A percentile compares a stretch with the other conserved stretches of the same genome.
Evolutionary conservation across 1,140 invertebrate species (phyloP).

Genomic region (Teleopsis dalmanni): DNA sequence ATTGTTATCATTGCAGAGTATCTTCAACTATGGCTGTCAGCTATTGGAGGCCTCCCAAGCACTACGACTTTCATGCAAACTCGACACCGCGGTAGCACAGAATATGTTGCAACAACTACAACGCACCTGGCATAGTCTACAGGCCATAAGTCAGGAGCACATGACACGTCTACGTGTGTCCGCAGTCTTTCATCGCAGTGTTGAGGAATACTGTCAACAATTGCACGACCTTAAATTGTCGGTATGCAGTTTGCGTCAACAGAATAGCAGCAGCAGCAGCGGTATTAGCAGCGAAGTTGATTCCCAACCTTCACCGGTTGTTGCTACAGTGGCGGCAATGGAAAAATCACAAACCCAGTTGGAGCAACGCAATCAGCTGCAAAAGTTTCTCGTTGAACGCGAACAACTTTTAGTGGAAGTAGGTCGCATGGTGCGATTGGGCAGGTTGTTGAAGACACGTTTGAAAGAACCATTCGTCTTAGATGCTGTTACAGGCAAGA

Average conservation of each 20-base stretch:
- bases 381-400: constrained; percentile 52
- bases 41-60: constrained; percentile 65
- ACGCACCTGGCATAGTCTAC: constrained; percentile 61
- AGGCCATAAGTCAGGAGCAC: constrained; percentile 66
- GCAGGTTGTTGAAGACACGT: constrained; percentile 59
- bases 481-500: constrained; percentile 35
- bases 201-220: constrained; percentile 60
- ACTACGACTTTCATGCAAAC: constrained; percentile 63
- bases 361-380: constrained; percentile 27
- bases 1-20: constrained; percentile 51
- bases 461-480: constrained; percentile 55
- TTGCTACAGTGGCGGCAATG: neutral
- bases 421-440: constrained; percentile 63
- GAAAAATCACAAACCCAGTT: neutral
- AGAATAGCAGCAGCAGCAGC: constrained; percentile 32
- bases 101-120: constrained; percentile 47
- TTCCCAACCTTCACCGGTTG: neutral
- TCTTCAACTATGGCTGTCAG: constrained; percentile 72
- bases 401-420: constrained; percentile 66
- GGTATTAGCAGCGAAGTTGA: constrained; percentile 31
- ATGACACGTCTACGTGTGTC: constrained; percentile 67
- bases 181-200: constrained; percentile 66
- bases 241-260: constrained; percentile 39
- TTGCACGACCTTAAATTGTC: constrained; percentile 51
- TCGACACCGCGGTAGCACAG: constrained; percentile 45